Base-by-base conservation (phyloP, 2,888 invertebrate species). In the Pristionchus japonicus region DNA sequence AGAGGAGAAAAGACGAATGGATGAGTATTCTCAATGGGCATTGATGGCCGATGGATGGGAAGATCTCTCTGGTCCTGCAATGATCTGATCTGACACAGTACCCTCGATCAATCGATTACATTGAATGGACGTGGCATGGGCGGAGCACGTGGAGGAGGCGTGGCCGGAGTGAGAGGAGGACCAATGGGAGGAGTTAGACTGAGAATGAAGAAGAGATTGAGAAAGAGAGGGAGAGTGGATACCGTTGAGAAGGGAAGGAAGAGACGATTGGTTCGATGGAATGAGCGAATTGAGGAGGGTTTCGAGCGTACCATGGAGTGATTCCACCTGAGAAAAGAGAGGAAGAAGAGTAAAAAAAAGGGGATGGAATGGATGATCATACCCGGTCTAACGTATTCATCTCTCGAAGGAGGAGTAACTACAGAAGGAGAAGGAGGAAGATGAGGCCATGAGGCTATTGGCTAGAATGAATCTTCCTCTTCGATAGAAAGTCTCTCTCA, bases 221-320 rank as follows among this genome's bases (percentile, higher is more conserved):
- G 74, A 34, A 4, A 77, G 40, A 20, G 3, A 77, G 15, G 43
- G 13, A 77, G 74, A n/a, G 9, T 1, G 23, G n/a, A 49, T 80
- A 80, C 80, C 80, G 47, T 27, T 34, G 47, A 47, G 47, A 49
- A 17, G 47, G 49, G 20, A 47, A 80, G 15, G 80, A 49, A 49
- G 43, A n/a, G 13, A 84, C 84, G 15, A 40, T 27, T 20, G 86
- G 86, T 86, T 86, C 86, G 4, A 86, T 86, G 7, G 86, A 86
- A 86, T 86, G 64, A 13, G 86, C 40, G 31, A 67, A 86, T 43
- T 86, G 86, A 67, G 86, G 86, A n/a, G 34, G 64, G 31, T n/a
- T 43, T 15, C 87, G 74, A 52, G 74, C 20, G 43, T 86, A 67
- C 87, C 87, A 87, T 27, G 87, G 87, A 49, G 77, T 87, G 11